phyloP scores from a whole-genome alignment of 2,888 invertebrate species.

The Papilio protenor region DNA sequence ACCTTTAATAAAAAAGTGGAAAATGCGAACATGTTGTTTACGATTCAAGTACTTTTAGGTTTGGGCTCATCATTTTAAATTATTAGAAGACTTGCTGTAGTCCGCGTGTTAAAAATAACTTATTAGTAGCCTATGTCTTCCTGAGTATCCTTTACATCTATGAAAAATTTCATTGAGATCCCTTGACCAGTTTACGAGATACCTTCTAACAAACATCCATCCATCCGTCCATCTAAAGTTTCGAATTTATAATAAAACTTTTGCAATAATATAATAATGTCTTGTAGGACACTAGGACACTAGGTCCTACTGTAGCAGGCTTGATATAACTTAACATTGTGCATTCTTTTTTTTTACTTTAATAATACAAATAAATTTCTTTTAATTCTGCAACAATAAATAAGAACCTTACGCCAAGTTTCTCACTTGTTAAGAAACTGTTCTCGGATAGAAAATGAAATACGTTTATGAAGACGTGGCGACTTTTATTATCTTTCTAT shows the following conservation, averaged over 20 bases:
- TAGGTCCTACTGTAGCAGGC: too few relatives aligned
- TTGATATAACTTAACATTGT: neutral
- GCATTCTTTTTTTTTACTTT: neutral
- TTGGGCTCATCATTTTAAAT: neutral
- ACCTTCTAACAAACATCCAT: too few relatives aligned
- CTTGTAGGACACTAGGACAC: too few relatives aligned
- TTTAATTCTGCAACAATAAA: conserved; percentile 12
- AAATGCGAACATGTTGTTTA: neutral
- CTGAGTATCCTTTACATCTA: too few relatives aligned
- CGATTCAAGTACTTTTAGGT: neutral
- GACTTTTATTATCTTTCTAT: neutral
- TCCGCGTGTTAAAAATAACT: too few relatives aligned
- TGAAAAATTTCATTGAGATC: too few relatives aligned
- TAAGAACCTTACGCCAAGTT: neutral
- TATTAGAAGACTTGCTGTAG: neutral
- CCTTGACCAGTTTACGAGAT: too few relatives aligned
- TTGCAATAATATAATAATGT: neutral
- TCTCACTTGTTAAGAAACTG: neutral
- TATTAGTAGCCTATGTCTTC: too few relatives aligned
- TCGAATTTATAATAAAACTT: too few relatives aligned
- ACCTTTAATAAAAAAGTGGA: neutral
- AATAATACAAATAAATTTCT: neutral
- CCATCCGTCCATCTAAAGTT: too few relatives aligned
- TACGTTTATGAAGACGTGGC: neutral
- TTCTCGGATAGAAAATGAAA: neutral